phyloP scores from a whole-genome alignment of 1,140 invertebrate genomes.

The Parasteatoda tepidariorum region DNA sequence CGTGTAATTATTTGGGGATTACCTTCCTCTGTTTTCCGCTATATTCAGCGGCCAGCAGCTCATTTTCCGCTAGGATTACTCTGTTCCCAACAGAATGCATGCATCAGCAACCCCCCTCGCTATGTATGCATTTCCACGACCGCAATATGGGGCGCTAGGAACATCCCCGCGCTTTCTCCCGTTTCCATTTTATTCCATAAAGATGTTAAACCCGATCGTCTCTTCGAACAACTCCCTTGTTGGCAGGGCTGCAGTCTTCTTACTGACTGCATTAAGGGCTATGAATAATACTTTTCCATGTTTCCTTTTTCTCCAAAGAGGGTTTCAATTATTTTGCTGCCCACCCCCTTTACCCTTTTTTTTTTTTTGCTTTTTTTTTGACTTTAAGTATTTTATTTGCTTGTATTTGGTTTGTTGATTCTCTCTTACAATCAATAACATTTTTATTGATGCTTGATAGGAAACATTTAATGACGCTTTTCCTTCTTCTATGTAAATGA shows the following conservation, averaged over 20 bases:
- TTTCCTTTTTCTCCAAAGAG: neutral
- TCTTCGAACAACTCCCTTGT: neutral
- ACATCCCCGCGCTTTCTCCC: conserved; percentile 22
- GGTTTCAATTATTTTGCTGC: conserved; percentile 54
- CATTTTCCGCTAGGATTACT: conserved; percentile 61
- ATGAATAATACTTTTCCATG: conserved; percentile 57
- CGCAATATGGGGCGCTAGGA: conserved; percentile 48
- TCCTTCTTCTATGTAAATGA: too few species aligned
- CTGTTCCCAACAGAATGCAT: conserved; percentile 55
- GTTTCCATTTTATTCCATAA: conserved; percentile 56
- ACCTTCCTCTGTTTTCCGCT: conserved; percentile 58
- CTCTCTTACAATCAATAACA: too few species aligned
- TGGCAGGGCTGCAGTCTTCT: conserved; percentile 34
- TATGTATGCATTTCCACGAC: conserved; percentile 21
- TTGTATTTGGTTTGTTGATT: too few species aligned
- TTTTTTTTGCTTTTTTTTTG: conserved; percentile 1
- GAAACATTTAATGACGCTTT: too few species aligned
- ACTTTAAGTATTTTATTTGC: neutral
- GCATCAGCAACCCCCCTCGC: conserved; percentile 48
- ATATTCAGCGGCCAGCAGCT: conserved; percentile 51
- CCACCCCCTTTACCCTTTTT: conserved; percentile 33
- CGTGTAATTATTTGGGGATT: conserved; percentile 62
- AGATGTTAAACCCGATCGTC: conserved; percentile 55
- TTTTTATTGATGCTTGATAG: too few species aligned
- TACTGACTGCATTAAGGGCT: conserved; percentile 54